Evolutionary conservation across 1,140 invertebrate species (phyloP).

Genomic region (Leptestheria dahalacensis): DNA sequence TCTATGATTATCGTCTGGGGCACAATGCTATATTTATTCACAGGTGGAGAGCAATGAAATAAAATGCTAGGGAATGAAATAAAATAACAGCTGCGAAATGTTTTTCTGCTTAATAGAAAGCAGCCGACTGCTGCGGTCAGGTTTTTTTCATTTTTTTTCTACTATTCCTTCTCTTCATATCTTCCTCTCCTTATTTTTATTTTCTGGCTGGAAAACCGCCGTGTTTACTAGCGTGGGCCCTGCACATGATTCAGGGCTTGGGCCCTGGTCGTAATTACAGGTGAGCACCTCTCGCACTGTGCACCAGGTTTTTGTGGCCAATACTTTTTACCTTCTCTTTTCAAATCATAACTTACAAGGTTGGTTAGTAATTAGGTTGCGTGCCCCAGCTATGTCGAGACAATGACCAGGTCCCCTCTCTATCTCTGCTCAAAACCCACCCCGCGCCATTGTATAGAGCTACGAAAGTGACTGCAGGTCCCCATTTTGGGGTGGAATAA

Average conservation of each 20-base stretch:
- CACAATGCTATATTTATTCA: background rate
- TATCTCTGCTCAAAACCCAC: no score
- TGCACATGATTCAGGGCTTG: background rate
- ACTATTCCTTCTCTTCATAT: no score
- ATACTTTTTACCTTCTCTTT: background rate
- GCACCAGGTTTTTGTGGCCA: background rate
- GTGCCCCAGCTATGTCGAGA: background rate
- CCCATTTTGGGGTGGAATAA: no score
- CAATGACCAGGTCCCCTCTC: no score
- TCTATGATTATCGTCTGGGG: background rate
- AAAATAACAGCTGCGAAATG: background rate
- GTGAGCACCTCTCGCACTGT: background rate
- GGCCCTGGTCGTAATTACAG: background rate
- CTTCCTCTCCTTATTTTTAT: no score
- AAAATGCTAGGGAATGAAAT: background rate
- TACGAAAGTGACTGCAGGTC: no score
- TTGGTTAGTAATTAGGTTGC: background rate
- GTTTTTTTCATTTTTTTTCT: no score
- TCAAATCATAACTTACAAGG: background rate
- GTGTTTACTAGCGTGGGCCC: background rate
- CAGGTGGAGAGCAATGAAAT: background rate
- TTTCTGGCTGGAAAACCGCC: no score
- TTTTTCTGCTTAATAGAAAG: background rate
- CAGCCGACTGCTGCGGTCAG: background rate
- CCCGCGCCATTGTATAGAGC: no score